Base-by-base conservation (phyloP, 2,797 vertebrate genomes). In the Danio albolineatus region DNA sequence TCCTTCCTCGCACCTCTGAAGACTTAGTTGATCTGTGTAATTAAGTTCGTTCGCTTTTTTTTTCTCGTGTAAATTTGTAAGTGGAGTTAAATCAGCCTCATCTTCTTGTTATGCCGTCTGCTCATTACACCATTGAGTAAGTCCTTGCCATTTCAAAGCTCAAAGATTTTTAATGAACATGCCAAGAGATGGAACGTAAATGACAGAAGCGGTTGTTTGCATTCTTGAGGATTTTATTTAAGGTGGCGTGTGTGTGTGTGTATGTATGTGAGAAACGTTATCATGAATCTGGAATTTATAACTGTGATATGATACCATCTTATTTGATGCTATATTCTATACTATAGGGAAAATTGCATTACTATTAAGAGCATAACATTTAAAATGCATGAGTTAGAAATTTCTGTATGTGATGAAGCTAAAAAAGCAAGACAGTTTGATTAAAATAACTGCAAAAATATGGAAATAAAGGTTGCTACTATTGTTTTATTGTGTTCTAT, bases 1-100 rank as follows among this genome's bases (percentile, higher is more conserved):
- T 56, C 83, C 83, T 89, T 89, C 84, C 88, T 86, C 74, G 80
- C 85, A 77, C 90, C 88, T 88, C 88, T 83, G 87, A 87, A 91
- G 87, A 92, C 89, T 89, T 83, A 91, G 92, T 92, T 93, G 92
- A 94, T 94, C 89, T 87, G 92, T 87, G 86, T 92, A 93, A 93
- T 93, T 91, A 93, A 92, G 88, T 89, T 86, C 81, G 87, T 90
- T 92, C 89, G 86, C 92, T 90, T 91, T 90, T 28, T 92, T 89
- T 28, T 28, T 28, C 28, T 28, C 28, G 66, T 71, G 89, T 92
- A 91, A 90, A 93, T 91, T 91, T 85, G 88, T 91, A 81, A 92
- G 91, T 87, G 88, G 83, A 89, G 89, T 89, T 84, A 92, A 92
- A 92, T 92, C 89, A 89, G 85, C 87, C 86, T 72, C 84, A 86